Percentiles rank a stretch among this genome's conserved stretches.
phyloP scores from a whole-genome alignment of 2,888 invertebrate genomes.

The Drosophila lutescens region DNA sequence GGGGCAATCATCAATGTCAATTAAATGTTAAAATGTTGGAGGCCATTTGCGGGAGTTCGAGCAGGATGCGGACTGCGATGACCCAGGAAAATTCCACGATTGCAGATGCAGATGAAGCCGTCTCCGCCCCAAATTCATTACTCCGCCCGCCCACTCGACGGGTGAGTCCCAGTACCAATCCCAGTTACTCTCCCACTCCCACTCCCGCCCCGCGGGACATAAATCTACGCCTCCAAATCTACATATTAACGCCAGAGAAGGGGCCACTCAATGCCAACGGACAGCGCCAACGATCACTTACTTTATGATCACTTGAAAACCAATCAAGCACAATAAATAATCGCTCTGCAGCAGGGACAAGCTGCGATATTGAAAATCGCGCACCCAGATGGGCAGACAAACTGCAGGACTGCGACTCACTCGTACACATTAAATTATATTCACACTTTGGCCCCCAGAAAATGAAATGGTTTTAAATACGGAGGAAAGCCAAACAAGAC shows the following conservation, averaged over 20 bases:
- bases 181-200: slow-evolving; percentile 42
- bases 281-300: slow-evolving; percentile 82
- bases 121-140: slow-evolving; percentile 25
- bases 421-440: slow-evolving; percentile 84
- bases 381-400: slow-evolving; percentile 30
- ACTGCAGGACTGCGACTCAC: slow-evolving; percentile 12
- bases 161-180: not conserved
- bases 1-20: slow-evolving; percentile 76
- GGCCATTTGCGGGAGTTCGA: slow-evolving; percentile 65
- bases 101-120: slow-evolving; percentile 55
- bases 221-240: slow-evolving; percentile 78
- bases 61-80: slow-evolving; percentile 52
- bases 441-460: slow-evolving; percentile 84
- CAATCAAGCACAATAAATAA: slow-evolving; percentile 85
- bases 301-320: slow-evolving; percentile 84
- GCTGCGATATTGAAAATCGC: slow-evolving; percentile 83
- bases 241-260: slow-evolving; percentile 72
- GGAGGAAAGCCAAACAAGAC: slow-evolving; percentile 61
- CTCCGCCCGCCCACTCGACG: not conserved
- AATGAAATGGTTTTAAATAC: slow-evolving; percentile 77
- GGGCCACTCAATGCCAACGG: slow-evolving; percentile 58
- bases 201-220: slow-evolving; percentile 38
- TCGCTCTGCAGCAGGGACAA: slow-evolving; percentile 61
- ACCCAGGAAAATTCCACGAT: slow-evolving; percentile 34
- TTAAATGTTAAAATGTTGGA: slow-evolving; percentile 73